Base-by-base conservation (phyloP, 2,888 invertebrate genomes). In the Ichneumoninae sp. region DNA sequence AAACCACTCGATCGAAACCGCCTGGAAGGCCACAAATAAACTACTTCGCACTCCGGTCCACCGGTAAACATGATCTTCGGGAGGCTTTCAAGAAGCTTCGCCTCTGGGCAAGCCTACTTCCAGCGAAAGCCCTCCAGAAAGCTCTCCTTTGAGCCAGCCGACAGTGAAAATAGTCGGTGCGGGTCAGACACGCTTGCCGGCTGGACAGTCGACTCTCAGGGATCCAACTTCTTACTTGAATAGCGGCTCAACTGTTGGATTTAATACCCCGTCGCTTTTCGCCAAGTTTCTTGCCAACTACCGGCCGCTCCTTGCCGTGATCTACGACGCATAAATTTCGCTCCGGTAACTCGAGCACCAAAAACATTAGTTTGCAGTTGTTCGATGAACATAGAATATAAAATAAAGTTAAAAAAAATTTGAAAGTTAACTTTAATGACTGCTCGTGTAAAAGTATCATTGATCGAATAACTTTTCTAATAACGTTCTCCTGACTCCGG, bases 211-310 rank as follows among this genome's bases (percentile, higher is more conserved):
- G 63, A 33, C 63, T 30, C 63, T 30, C 30, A 33, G 63, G 4
- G 63, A 33, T 33, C 30, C 33, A 33, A 63, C 63, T 63, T 33
- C 33, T 26, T 63, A 33, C 63, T 16, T 7, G 16, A 26, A 30
- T 16, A 63, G 16, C 30, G 2, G 26, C 22, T 57, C 57, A 7
- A 26, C 63, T 13, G 30, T 13, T 30, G 63, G 33, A 63, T 63
- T 63, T 30, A 33, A n/a, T 30, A 16, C 63, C 13, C 16, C 16
- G 60, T 2, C 63, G 63, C n/a, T 63, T 33, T 30, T 63, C 30
- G 63, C 63, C 63, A n/a, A 33, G 63, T 63, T 63, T 63, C 63
- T 63, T 33, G 63, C 33, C 30, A 13, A 57, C 57, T 13, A 10
- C 57, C 10, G 4, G 26, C 22, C 22, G 4, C 8, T 4, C 57